Evolutionary conservation across 2,113 vertebrate species (phyloP).

Genomic region (Oryzias melastigma): DNA sequence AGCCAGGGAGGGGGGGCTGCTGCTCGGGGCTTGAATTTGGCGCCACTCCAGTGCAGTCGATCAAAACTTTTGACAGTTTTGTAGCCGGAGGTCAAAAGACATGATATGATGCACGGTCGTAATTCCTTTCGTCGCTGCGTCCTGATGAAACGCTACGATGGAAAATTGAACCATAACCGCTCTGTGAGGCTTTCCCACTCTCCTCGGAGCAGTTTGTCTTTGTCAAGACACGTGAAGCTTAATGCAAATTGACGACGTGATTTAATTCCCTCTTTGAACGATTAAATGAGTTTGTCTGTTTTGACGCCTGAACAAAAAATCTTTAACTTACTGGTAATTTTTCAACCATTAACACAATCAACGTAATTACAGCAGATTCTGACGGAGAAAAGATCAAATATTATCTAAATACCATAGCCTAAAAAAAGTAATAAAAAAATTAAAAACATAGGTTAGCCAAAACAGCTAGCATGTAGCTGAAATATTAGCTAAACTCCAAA

Average conservation of each 20-base stretch:
- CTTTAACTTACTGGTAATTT: no score
- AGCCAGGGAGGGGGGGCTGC: constrained; percentile 3
- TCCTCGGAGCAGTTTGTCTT: constrained; percentile 1
- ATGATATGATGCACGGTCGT: constrained; percentile 27
- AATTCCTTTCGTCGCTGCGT: constrained; percentile 38
- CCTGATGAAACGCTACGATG: constrained; percentile 22
- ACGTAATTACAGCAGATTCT: no score
- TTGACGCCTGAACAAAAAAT: background rate
- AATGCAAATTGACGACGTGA: constrained; percentile 10
- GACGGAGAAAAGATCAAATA: no score
- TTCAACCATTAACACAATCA: no score
- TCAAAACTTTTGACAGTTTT: constrained; percentile 29
- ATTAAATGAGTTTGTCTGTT: background rate
- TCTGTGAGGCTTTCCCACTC: constrained; percentile 26
- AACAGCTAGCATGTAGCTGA: no score
- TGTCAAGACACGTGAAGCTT: constrained; percentile 1
- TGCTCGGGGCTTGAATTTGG: constrained; percentile 16
- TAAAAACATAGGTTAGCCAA: no score
- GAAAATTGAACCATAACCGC: constrained; percentile 18
- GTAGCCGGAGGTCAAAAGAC: constrained; percentile 25
- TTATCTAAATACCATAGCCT: no score
- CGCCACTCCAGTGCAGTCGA: constrained; percentile 18
- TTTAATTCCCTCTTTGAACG: background rate
- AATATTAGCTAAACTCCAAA: no score
- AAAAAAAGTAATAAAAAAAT: no score